Conservation (phyloP, 2,113 vertebrate species). For the Cnemophilus loriae region DNA sequence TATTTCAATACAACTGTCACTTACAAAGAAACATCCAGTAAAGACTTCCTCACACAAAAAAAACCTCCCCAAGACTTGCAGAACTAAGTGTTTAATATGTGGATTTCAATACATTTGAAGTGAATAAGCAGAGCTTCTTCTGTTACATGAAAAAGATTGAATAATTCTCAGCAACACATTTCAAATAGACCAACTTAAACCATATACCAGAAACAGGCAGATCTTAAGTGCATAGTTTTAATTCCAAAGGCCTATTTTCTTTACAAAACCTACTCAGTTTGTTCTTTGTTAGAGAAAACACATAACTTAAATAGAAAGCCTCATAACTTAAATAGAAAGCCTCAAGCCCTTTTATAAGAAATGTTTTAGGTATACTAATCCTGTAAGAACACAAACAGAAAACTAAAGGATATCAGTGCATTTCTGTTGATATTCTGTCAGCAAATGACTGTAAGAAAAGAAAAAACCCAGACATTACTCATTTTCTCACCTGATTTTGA, state of each 20-base stretch:
- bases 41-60: not conserved
- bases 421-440: slow-evolving; percentile 86
- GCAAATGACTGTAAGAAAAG: slow-evolving; percentile 73
- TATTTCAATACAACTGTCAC: not conserved
- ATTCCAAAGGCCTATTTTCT: not conserved
- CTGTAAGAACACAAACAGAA: not conserved
- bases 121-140: not conserved
- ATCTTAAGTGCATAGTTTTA: not conserved
- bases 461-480: not conserved
- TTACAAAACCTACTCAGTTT: not conserved
- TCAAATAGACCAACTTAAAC: not conserved
- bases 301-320: not conserved
- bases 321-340: not conserved
- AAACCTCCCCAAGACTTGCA: not conserved
- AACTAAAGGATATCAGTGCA: slow-evolving; percentile 85
- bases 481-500: not conserved
- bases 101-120: not conserved
- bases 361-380: not conserved
- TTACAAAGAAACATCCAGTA: not conserved
- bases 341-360: not conserved
- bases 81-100: not conserved
- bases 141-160: not conserved
- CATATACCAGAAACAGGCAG: not conserved
- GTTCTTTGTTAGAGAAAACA: not conserved
- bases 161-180: not conserved